These are phyloP conservation scores for Dynastes maya DNA, from an alignment of 2,888 invertebrate species.

Conservation along the genomic window DNA sequence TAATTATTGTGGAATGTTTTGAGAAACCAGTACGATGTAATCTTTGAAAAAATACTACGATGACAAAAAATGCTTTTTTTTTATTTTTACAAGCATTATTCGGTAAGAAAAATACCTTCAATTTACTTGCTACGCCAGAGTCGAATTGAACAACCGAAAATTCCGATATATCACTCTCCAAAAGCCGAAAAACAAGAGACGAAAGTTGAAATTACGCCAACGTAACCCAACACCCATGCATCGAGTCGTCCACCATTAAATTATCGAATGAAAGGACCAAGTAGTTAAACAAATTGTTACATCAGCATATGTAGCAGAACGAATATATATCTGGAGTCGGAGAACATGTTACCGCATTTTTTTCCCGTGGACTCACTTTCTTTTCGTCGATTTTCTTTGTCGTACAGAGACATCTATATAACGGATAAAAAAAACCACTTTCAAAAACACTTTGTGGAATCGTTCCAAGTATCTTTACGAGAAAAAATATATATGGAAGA, in stretches of 20 bases:
- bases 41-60: too few species aligned
- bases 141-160: slow-evolving; percentile 13
- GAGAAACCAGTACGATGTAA: too few species aligned
- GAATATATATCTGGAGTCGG: slow-evolving; percentile 35
- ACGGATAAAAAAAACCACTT: background rate
- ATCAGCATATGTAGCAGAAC: slow-evolving; percentile 40
- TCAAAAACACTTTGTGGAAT: background rate
- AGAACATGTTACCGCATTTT: slow-evolving; percentile 42
- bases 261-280: slow-evolving; percentile 30
- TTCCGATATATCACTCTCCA: slow-evolving; percentile 1
- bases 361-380: slow-evolving; percentile 5
- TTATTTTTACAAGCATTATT: too few species aligned
- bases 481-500: background rate
- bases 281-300: slow-evolving; percentile 47
- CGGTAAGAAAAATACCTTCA: background rate
- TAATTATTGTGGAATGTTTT: too few species aligned
- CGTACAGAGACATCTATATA: background rate
- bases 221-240: slow-evolving; percentile 3
- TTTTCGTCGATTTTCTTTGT: background rate
- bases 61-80: too few species aligned
- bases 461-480: background rate
- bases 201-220: slow-evolving; percentile 22
- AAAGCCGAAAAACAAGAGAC: background rate
- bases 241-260: slow-evolving; percentile 4
- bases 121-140: background rate